Conservation (phyloP, 1,140 invertebrate genomes). For the Drosophila obscura region DNA sequence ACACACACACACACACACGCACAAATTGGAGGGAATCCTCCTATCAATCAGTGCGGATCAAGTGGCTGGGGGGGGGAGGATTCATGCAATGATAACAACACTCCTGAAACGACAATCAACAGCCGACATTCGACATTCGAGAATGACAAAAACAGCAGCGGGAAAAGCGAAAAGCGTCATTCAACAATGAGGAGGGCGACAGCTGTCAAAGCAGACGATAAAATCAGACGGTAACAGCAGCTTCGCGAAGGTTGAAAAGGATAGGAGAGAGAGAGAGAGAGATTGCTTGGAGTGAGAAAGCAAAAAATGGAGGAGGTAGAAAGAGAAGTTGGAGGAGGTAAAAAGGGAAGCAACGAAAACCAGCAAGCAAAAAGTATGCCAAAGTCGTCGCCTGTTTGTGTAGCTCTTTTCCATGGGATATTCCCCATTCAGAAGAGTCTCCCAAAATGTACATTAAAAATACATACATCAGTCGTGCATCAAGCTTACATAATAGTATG, state of each 20-base stretch:
- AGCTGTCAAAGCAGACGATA: conserved; percentile 77
- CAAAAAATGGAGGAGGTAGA: not conserved
- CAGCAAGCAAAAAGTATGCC: not conserved
- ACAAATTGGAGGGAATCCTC: conserved; percentile 30
- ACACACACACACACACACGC: too few relatives aligned
- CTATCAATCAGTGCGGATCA: conserved; percentile 64
- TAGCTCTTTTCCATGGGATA: too few relatives aligned
- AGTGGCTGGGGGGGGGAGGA: not conserved
- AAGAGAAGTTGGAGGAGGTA: not conserved
- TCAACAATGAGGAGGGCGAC: conserved; percentile 63
- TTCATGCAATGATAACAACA: conserved; percentile 44
- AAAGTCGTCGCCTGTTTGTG: too few relatives aligned
- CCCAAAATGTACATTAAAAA: too few relatives aligned
- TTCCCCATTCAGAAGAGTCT: too few relatives aligned
- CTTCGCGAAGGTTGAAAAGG: conserved; percentile 8
- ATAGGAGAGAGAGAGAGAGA: not conserved
- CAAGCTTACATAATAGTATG: too few relatives aligned
- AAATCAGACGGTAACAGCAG: conserved; percentile 39
- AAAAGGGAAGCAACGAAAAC: conserved; percentile 2
- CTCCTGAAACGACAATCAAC: conserved; percentile 27
- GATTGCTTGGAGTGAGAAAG: not conserved
- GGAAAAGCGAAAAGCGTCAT: conserved; percentile 27
- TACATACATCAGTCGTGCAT: too few relatives aligned
- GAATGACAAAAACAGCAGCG: conserved; percentile 14
- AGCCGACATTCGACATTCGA: conserved; percentile 12